Conservation (phyloP, 2,113 vertebrate genomes). For the Agapornis roseicollis region DNA sequence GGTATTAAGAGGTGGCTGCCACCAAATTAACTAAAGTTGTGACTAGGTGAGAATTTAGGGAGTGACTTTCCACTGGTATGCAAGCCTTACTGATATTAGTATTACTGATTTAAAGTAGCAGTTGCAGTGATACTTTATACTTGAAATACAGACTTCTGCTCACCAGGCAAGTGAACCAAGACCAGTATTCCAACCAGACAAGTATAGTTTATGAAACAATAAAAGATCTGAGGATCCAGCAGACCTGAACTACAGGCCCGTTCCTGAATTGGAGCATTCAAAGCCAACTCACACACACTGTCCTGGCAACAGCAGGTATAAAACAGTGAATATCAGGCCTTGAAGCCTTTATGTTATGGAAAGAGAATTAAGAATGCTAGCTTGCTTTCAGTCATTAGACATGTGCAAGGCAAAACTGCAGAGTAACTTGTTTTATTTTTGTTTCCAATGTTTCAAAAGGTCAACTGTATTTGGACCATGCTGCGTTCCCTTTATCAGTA, state of each 20-base stretch:
- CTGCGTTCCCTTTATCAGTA: slow-evolving; percentile 22
- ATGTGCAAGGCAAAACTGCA: neutral
- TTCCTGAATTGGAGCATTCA: neutral
- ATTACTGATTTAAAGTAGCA: neutral
- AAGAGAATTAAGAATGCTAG: neutral
- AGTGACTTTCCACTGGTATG: neutral
- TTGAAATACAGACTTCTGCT: neutral
- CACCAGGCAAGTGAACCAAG: neutral
- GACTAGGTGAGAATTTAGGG: neutral
- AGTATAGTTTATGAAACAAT: neutral
- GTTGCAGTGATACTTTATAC: neutral
- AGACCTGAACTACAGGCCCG: neutral
- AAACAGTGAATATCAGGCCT: neutral
- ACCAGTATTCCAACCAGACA: neutral
- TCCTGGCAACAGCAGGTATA: neutral
- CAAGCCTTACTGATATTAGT: neutral
- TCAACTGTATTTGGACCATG: slow-evolving; percentile 23
- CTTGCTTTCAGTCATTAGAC: neutral
- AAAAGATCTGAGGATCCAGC: neutral
- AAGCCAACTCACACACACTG: neutral
- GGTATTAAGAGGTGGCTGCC: neutral
- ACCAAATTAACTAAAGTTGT: neutral
- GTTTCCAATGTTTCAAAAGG: slow-evolving; percentile 12
- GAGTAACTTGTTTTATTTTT: slow-evolving; percentile 13
- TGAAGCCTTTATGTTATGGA: neutral